A percentile compares a stretch with the other conserved stretches of the same genome.
phyloP scores from a whole-genome alignment of 2,888 invertebrate genomes.

The Aphidius colemani region DNA sequence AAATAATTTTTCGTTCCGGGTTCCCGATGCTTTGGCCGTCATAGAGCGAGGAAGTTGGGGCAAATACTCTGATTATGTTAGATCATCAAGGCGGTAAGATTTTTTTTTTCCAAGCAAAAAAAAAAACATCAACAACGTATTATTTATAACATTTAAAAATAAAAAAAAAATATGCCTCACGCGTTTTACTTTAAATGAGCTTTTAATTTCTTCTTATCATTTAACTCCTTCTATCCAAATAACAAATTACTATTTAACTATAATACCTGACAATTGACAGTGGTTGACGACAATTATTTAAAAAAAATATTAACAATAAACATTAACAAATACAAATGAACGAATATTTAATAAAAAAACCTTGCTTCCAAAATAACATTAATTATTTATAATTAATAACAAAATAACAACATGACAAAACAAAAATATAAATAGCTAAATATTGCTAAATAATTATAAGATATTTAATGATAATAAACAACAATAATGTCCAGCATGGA shows the following conservation, averaged over 20 bases:
- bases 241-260: not conserved
- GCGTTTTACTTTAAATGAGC: slow-evolving; percentile 15
- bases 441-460: slow-evolving; percentile 3
- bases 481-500: slow-evolving; percentile 2
- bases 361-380: slow-evolving; percentile 13
- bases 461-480: not conserved
- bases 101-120: slow-evolving; percentile 30
- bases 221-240: slow-evolving; percentile 7
- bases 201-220: slow-evolving; percentile 20
- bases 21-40: slow-evolving; percentile 58
- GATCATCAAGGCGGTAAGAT: slow-evolving; percentile 94
- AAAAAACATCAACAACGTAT: too few relatives aligned
- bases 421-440: slow-evolving; percentile 1
- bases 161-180: too few relatives aligned
- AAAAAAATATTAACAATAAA: slow-evolving; percentile 20
- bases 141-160: too few relatives aligned
- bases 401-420: slow-evolving; percentile 10
- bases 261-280: too few relatives aligned
- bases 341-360: too few relatives aligned
- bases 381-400: slow-evolving; percentile 8
- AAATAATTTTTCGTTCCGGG: slow-evolving; percentile 52
- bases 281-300: slow-evolving; percentile 8
- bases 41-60: slow-evolving; percentile 92
- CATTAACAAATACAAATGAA: slow-evolving; percentile 1
- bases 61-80: slow-evolving; percentile 87